Evolutionary conservation across 35 echinoderm and acorn worm species (phyloP).

Genomic region (Heliocidaris erythrogramma): DNA sequence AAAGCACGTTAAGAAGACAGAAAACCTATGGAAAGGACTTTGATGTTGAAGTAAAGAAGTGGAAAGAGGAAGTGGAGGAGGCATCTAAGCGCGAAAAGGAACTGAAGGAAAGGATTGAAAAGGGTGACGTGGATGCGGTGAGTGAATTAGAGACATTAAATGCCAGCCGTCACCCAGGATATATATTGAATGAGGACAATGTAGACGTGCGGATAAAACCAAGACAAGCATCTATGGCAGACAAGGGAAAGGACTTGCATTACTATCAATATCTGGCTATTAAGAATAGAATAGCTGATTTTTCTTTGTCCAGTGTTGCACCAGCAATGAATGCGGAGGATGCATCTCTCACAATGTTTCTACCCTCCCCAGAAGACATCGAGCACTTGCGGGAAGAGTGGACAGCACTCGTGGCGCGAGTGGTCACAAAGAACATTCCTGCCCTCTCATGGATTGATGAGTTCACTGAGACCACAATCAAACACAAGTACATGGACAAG

Average conservation of each 20-base stretch:
- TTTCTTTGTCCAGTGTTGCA: background rate
- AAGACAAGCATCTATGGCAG: constrained; percentile 19
- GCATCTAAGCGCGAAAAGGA: background rate
- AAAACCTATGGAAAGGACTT: constrained; percentile 31
- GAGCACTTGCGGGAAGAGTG: constrained; percentile 32
- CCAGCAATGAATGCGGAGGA: background rate
- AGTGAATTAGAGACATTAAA: background rate
- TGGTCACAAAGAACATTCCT: constrained; percentile 43
- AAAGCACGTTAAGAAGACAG: constrained; percentile 13
- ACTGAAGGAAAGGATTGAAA: background rate
- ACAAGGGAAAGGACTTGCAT: constrained; percentile 41
- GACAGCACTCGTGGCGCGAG: constrained; percentile 39
- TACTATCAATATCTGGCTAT: constrained; percentile 50
- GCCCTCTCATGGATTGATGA: constrained; percentile 33
- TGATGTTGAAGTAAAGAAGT: constrained; percentile 39
- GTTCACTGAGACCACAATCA: constrained; percentile 24
- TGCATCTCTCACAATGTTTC: constrained; percentile 24
- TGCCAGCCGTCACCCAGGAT: constrained; percentile 35
- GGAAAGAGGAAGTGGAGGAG: constrained; percentile 43
- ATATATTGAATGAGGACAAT: constrained; percentile 55
- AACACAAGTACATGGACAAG: no score
- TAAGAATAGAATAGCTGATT: constrained; percentile 47
- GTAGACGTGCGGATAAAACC: constrained; percentile 44
- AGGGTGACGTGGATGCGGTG: background rate
- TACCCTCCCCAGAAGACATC: constrained; percentile 45